Base-by-base conservation (phyloP, 2,888 invertebrate genomes). In the Artemia sinica region DNA sequence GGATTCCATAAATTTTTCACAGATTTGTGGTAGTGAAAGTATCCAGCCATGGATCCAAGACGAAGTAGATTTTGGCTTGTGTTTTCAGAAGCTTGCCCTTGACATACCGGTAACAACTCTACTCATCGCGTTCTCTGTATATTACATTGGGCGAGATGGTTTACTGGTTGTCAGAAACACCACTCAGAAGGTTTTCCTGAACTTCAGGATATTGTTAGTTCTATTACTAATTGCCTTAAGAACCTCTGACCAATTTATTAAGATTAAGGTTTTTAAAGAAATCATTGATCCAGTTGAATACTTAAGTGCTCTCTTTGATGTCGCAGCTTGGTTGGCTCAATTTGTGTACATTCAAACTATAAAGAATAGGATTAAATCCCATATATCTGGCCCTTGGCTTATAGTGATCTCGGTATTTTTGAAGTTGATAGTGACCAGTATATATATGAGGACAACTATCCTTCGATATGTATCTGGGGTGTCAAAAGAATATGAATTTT, bases 71-170 rank as follows among this genome's bases (percentile, higher is more conserved):
- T 82, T 93, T 74, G 85, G 89, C 69, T 80, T 85, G 70, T 94
- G 93, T 78, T 93, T 93, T 76, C 90, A 91, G 78, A 85, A 88
- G 78, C 78, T 91, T 68, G 86, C 84, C 75, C 81, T 94, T 58
- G 74, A 76, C 77, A 82, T 89, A 73, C 91, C 92, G 14, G 77
- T 86, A 65, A 84, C 86, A 74, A 82, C 84, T 66, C 74, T 91
- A 51, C 82, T 92, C 73, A 87, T 90, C 6, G 80, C 86, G 14
- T 77, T 84, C 66, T 92, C 92, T n/a, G 86, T 88, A 0, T 93
- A 85, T 79, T 86, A 87, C 76, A 84, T 87, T 73, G 91, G 91
- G 12, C 83, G 82, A 72, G 84, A 85, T 74, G 80, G 80, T 69
- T 81, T 83, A 71, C 82, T 82, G 78, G 83, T 86, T 7, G 78